Evolutionary conservation across 2,888 invertebrate genomes (phyloP), one percentile per base, ranked within the genome.

Genomic region (Nomada hirtipes): DNA sequence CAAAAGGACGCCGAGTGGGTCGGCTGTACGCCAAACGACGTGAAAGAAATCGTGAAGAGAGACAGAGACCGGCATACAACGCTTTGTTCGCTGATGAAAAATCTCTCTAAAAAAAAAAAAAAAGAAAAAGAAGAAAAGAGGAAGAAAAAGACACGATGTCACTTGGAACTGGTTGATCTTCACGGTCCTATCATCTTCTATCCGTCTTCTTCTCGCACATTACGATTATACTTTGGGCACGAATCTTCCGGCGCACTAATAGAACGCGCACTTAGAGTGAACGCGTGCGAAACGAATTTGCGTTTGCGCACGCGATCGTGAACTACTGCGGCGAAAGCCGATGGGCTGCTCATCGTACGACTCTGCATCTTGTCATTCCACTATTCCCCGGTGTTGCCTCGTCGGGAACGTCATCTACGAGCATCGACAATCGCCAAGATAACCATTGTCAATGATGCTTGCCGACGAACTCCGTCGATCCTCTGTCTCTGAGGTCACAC

Each of bases 311-410:
- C 68, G 67, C 67, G 59, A 69, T 77, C 53, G 61, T 70, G 75
- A 80, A 84, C 42, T 82, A 72, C 57, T 84, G 80, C 83, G 89
- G 89, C 89, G 89, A 90, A 90, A 90, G 86, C 89, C 88, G 85
- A 76, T 76, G 78, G 88, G 83, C 82, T 86, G 77, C 59, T 81
- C 72, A 84, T 76, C 82, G 60, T 74, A 79, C 84, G 77, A 82
- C 80, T 83, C 83, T 75, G 53, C 71, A 68, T 60, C 59, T 68
- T 75, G 76, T 77, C 72, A 61, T 80, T 69, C 73, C 73, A 71
- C 44, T 68, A 60, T 59, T 42, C n/a, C 15, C 60, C 52, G 63
- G 47, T 42, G 53, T 60, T 47, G 13, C 47, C 11, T 11, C 47
- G 47, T 11, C 3, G 15, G 13, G 47, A 47, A 47, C 74, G 26